Evolutionary conservation across 2,888 invertebrate genomes (phyloP), one percentile per base, ranked within the genome.

Genomic region (Trichogramma dendrolimi): DNA sequence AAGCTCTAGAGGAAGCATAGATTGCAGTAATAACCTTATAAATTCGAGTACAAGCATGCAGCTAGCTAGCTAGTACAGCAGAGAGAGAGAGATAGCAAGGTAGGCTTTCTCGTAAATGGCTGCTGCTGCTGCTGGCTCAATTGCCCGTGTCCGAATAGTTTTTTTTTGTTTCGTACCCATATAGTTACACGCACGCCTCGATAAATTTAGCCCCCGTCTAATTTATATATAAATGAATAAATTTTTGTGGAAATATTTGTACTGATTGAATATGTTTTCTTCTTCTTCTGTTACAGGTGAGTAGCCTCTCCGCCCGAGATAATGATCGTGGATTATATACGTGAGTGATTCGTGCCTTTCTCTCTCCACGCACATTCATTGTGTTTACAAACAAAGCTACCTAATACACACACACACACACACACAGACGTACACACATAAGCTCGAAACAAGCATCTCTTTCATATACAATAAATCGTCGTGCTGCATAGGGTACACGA

Each of bases 1-100:
- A 27, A 40, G 41, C 52, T 41, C 56, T 39, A 27, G 27, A 55
- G 50, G 56, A 41, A 54, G 55, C 52, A 63, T 61, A 56, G 52
- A 63, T 65, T 58, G 58, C 44, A 47, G 55, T 62, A 62, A 62
- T 60, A 65, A 63, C 58, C 48, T 56, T 55, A 55, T 62, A 58
- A 60, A 60, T 62, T 58, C 52, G 7, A 44, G 7, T 6, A 48
- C 5, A 48, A 6, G 27, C 11, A 48, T 11, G 27, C 11, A 48
- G n/a, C n/a, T 10, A 47, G 5, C 10, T 10, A 48, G 48, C 6
- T 27, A 7, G 4, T 27, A 27, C 2, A 27, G 27, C 2, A 48
- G n/a, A 48, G 11, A 48, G 47, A 47, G 47, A 47, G 48, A 48
- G n/a, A 5, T 5, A 47, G 47, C 10, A 11, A 48, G 48, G 10